Percentiles rank a stretch among this genome's conserved stretches.
These are phyloP conservation scores for Astyanax mexicanus DNA, from an alignment of 2,797 vertebrate genomes.

Conservation along the genomic window DNA sequence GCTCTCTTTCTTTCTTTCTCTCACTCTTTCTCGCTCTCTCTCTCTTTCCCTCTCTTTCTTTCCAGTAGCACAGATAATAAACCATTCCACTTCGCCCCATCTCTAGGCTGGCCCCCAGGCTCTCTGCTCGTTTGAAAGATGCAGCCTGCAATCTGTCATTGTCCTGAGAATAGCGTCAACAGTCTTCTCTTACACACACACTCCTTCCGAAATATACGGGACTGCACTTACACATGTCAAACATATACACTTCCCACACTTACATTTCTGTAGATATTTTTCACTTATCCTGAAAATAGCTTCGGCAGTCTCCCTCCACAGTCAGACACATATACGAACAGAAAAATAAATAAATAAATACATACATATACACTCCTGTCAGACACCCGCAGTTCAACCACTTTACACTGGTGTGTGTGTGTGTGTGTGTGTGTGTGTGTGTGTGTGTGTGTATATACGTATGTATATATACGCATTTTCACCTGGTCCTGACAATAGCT, in stretches of 20 bases:
- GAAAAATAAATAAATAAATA: background rate
- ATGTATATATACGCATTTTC: too few species aligned
- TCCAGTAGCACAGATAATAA: conserved; percentile 55
- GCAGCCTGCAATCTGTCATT: conserved; percentile 66
- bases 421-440: too few species aligned
- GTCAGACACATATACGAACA: background rate
- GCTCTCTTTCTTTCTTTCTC: background rate
- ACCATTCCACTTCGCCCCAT: conserved; percentile 55
- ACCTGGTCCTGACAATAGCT: too few species aligned
- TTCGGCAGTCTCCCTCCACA: background rate
- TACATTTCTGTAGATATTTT: background rate
- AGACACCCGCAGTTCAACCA: background rate
- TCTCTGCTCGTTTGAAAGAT: conserved; percentile 65
- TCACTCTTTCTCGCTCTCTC: conserved; percentile 1
- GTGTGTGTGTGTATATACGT: too few species aligned
- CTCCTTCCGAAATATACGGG: too few species aligned
- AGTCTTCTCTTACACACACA: conserved; percentile 13
- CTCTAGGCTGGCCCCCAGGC: conserved; percentile 53
- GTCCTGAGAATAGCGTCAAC: conserved; percentile 46
- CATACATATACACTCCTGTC: conserved; percentile 1
- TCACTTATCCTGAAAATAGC: background rate
- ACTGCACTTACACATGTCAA: conserved; percentile 15
- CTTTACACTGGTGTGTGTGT: background rate
- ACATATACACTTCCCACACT: background rate
- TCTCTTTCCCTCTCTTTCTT: background rate